Evolutionary conservation across 1,140 invertebrate species (phyloP), one percentile per base, ranked within the genome.

Genomic region (Macrostomum lignano): DNA sequence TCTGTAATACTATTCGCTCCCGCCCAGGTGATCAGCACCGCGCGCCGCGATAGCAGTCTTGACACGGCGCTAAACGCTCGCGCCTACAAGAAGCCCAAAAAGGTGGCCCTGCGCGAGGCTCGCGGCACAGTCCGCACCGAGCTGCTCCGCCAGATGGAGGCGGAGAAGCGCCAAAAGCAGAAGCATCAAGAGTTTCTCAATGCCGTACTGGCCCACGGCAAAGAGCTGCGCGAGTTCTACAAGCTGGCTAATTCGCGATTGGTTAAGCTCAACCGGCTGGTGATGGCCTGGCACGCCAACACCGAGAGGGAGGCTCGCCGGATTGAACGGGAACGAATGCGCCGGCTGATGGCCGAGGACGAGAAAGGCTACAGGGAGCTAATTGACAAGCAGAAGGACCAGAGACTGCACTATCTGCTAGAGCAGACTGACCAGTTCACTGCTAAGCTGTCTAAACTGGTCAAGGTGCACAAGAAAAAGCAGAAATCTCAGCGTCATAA

Each of bases 331-430:
- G 84, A 93, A 56, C 74, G 88, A 69, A 86, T 96, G 79, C 64
- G 78, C 34, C 70, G 78, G 45, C 65, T 98, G 20, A 98, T 98
- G 84, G 54, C 50, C 36, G 63, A 66, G 46, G 63, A 65, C 49
- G 63, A 65, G 48, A 64, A 63, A 39, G 63, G 63, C 30, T 69
- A 67, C 46, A 60, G 88, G 42, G 93, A 94, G 58, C 67, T 98
- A 25, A 91, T 98, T 49, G 88, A 98, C 70, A 82, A 98, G 53
- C 94, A 98, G 68, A 98, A 98, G 68, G 88, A 98, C 59, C 88
- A 91, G 56, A 71, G 88, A 33, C 62, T 98, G 42, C 86, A 86
- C 11, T 94, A 91, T 65, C 63, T 98, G 19, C 64, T 98, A 9
- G 73, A 76, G 0, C 88, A 98, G 56, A 98, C 88, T 5, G 88